Evolutionary conservation across 2,113 vertebrate genomes (phyloP).

Genomic region (Pangasianodon gigas): DNA sequence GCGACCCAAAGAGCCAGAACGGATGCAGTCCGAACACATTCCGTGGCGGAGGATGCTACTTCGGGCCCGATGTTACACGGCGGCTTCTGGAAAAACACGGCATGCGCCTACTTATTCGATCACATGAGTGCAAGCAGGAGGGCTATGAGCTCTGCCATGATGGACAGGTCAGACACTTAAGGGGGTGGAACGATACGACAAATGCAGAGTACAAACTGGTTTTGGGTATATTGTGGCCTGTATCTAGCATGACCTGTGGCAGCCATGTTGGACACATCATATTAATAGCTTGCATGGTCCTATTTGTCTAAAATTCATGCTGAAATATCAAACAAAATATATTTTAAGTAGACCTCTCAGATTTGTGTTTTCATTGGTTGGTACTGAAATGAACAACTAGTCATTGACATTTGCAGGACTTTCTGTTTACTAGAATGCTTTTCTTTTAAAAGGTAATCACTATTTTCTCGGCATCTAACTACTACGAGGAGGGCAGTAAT

Average conservation of each 20-base stretch:
- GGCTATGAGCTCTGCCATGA: slow-evolving; percentile 90
- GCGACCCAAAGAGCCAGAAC: slow-evolving; percentile 84
- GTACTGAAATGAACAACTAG: not conserved
- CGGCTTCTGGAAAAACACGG: slow-evolving; percentile 80
- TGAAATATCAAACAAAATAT: not conserved
- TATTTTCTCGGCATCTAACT: slow-evolving; percentile 97
- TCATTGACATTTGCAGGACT: slow-evolving; percentile 31
- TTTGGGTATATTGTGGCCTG: not conserved
- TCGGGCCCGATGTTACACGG: slow-evolving; percentile 87
- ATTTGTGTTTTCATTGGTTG: not conserved
- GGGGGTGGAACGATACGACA: not conserved
- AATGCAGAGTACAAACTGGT: not conserved
- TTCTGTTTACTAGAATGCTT: slow-evolving; percentile 24
- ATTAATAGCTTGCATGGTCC: not conserved
- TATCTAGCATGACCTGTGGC: not conserved
- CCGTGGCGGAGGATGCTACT: slow-evolving; percentile 93
- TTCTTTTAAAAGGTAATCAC: slow-evolving; percentile 83
- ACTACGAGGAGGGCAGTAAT: slow-evolving; percentile 95
- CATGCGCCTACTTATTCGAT: slow-evolving; percentile 88
- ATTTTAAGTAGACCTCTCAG: not conserved
- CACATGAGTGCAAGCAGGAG: slow-evolving; percentile 93
- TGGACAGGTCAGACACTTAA: slow-evolving; percentile 78
- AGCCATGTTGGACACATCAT: not conserved
- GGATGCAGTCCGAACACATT: slow-evolving; percentile 87
- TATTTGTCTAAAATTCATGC: not conserved